These are phyloP conservation scores for Phalera bucephala DNA, from an alignment of 2,888 invertebrate genomes.

Conservation along the genomic window DNA sequence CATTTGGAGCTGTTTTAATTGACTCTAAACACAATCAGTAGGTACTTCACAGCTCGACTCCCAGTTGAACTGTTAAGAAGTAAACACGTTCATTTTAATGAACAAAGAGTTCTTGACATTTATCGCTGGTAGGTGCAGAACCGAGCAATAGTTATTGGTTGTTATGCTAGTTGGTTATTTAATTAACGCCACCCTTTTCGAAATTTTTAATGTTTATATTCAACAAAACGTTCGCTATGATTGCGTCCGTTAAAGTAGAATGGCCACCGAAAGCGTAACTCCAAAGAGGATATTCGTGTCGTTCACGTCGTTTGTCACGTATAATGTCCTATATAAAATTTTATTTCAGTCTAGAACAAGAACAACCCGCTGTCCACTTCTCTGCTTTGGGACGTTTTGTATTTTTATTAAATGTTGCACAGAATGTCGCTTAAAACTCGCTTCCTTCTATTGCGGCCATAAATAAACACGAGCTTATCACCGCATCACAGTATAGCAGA, in stretches of 20 bases:
- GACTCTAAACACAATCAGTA: conserved; percentile 33
- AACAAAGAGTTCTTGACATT: conserved; percentile 39
- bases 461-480: conserved; percentile 37
- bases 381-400: conserved; percentile 42
- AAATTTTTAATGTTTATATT: conserved; percentile 21
- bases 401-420: conserved; percentile 51
- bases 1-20: conserved; percentile 29
- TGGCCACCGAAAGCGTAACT: conserved; percentile 42
- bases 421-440: conserved; percentile 17
- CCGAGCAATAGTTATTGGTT: conserved; percentile 24
- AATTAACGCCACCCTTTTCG: conserved; percentile 12
- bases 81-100: conserved; percentile 38
- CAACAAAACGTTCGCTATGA: conserved; percentile 19
- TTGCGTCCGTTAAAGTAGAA: conserved; percentile 29
- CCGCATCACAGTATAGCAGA: conserved; percentile 7
- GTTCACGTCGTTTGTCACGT: conserved; percentile 65
- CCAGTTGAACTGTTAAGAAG: conserved; percentile 25
- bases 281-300: conserved; percentile 58
- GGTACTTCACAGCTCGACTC: conserved; percentile 30
- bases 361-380: conserved; percentile 55
- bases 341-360: conserved; percentile 62
- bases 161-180: conserved; percentile 25
- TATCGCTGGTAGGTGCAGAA: conserved; percentile 30
- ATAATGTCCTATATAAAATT: conserved; percentile 69
- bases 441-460: conserved; percentile 38